These are phyloP conservation scores for Passerina amoena DNA, from an alignment of 2,113 vertebrate genomes.

Conservation along the genomic window DNA sequence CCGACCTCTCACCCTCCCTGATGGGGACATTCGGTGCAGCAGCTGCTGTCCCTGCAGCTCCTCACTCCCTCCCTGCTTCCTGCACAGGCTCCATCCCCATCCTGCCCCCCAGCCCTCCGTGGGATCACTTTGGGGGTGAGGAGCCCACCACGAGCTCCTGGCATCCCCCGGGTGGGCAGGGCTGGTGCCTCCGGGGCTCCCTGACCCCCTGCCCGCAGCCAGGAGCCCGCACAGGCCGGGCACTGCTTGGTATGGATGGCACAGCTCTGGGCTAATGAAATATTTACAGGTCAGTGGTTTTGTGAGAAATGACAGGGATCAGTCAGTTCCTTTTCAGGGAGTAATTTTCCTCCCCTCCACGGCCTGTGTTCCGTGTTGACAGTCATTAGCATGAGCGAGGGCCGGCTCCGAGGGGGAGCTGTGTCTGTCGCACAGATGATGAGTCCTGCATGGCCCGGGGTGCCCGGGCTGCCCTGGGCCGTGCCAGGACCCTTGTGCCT, in stretches of 20 bases:
- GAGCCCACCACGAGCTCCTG: rapidly evolving
- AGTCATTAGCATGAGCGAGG: constrained; percentile 82
- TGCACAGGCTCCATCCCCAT: rapidly evolving
- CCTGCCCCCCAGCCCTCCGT: not conserved
- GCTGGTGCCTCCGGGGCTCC: not conserved
- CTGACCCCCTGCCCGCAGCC: not conserved
- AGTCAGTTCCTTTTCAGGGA: constrained; percentile 95
- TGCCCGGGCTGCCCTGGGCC: not conserved
- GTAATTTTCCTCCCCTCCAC: constrained; percentile 85
- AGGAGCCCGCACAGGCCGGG: not conserved
- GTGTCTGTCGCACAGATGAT: not conserved
- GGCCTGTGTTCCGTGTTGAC: constrained; percentile 82
- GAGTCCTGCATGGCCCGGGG: not conserved
- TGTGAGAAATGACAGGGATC: constrained; percentile 93
- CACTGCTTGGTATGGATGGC: constrained; percentile 84
- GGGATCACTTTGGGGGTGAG: not conserved
- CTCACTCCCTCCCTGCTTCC: not conserved
- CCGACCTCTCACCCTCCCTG: not conserved
- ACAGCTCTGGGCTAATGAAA: constrained; percentile 91
- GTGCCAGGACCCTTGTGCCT: not conserved
- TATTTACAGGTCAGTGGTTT: constrained; percentile 85
- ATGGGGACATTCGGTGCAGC: not conserved
- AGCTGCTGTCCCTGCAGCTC: not conserved
- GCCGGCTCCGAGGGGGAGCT: not conserved
- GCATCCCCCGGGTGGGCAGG: rapidly evolving